Evolutionary conservation across 2,113 vertebrate species (phyloP).

Genomic region (Reinhardtius hippoglossoides): DNA sequence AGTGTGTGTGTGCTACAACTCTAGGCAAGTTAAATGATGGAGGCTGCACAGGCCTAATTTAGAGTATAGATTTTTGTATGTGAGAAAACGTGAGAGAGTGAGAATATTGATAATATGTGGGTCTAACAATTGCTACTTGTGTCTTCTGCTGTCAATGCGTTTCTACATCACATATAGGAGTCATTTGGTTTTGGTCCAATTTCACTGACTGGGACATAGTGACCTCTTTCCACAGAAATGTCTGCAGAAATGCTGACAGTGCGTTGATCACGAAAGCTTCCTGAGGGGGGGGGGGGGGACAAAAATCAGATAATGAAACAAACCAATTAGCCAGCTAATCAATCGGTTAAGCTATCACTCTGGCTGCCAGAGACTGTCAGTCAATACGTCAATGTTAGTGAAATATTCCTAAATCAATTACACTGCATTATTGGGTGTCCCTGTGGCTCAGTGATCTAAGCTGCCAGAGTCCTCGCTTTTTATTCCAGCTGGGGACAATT

Average conservation of each 20-base stretch:
- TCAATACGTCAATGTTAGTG: constrained; percentile 37
- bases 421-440: background rate
- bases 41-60: constrained; percentile 11
- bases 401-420: constrained; percentile 25
- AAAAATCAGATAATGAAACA: constrained; percentile 52
- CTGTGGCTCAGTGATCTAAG: background rate
- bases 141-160: constrained; percentile 6
- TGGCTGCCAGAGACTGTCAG: constrained; percentile 5
- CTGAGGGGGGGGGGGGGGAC: background rate
- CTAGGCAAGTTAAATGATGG: constrained; percentile 30
- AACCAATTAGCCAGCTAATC: constrained; percentile 47
- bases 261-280: constrained; percentile 17
- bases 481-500: background rate
- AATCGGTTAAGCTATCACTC: constrained; percentile 42
- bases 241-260: constrained; percentile 41
- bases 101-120: background rate
- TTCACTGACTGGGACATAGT: background rate
- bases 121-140: constrained; percentile 6
- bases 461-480: background rate
- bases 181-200: constrained; percentile 14
- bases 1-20: background rate
- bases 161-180: background rate
- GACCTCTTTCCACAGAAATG: constrained; percentile 36
- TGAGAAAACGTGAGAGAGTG: constrained; percentile 3
- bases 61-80: constrained; percentile 22